Evolutionary conservation across 2,797 vertebrate species (phyloP).

Genomic region (Eutrigla gurnardus): DNA sequence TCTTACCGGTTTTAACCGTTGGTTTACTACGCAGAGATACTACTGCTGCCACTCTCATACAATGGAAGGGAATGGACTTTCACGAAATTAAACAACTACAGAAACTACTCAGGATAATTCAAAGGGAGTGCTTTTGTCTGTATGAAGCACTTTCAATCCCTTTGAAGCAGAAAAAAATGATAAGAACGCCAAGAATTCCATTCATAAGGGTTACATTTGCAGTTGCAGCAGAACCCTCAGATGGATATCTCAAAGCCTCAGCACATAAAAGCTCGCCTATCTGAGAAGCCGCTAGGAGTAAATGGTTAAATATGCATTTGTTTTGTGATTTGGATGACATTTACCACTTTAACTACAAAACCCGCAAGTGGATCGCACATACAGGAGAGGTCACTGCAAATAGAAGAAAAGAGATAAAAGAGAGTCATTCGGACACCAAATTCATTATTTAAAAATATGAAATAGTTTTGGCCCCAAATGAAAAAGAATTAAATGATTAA

Average conservation of each 20-base stretch:
- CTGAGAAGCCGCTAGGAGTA: neutral
- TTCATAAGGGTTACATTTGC: neutral
- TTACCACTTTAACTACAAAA: conserved; percentile 22
- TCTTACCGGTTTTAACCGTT: conserved; percentile 70
- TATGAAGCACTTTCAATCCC: neutral
- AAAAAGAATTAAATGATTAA: neutral
- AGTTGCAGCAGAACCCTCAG: conserved; percentile 27
- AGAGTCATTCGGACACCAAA: neutral
- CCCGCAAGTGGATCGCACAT: neutral
- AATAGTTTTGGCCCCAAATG: neutral
- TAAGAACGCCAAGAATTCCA: neutral
- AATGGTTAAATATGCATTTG: neutral
- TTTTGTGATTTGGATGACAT: conserved; percentile 22
- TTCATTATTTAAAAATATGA: neutral
- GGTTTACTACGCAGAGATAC: conserved; percentile 65
- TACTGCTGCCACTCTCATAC: neutral
- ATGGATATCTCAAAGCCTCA: conserved; percentile 14
- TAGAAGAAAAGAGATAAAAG: neutral
- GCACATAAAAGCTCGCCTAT: conserved; percentile 18
- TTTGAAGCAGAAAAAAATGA: conserved; percentile 5
- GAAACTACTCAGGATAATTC: neutral
- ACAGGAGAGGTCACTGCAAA: neutral
- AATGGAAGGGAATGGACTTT: neutral
- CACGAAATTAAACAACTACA: conserved; percentile 6
- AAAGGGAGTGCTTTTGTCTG: neutral